Base-by-base conservation (phyloP, 2,797 vertebrate genomes). In the Sardinella longiceps region DNA sequence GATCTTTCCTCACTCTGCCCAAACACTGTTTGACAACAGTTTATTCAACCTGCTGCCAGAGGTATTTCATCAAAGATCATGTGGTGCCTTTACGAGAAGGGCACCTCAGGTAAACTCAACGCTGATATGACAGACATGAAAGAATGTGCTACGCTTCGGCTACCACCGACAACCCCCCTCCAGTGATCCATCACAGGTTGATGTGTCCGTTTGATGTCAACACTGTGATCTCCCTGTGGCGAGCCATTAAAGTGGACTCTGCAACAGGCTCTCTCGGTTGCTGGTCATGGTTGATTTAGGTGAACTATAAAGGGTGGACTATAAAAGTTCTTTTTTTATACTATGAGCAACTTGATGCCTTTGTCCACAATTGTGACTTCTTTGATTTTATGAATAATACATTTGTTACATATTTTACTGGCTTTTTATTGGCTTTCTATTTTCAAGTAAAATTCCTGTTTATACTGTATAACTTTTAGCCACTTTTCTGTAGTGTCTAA, bases 1-100 rank as follows among this genome's bases (percentile, higher is more conserved):
- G 81, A 86, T 92, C 91, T 84, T 80, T 89, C 89, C 81, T 86
- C 89, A 87, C 86, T 74, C 70, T 56, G 80, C 53, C 23, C 45
- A 33, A 85, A 70, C 33, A 37, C 70, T 48, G 14, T 88, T 87
- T 92, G 91, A 93, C 91, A 92, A 87, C 87, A 92, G 92, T 92
- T 92, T 92, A 92, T 91, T 92, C 86, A 91, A 88, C 91, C 88
- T 45, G 46, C 30, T 85, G 88, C 87, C 63, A 39, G 85, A 84
- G 86, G 70, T 89, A 92, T 89, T 90, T 88, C 85, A 85, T 87
- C 88, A 89, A 84, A 85, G 88, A 85, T 88, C 80, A 80, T 83
- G 28, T 87, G 86, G 82, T 81, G 84, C 86, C 30, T 50, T 83
- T 77, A 43, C 18, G 37, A 77, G 70, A 87, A 87, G 93, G 90